Evolutionary conservation across 2,113 vertebrate genomes (phyloP), one percentile per base, ranked within the genome.

Genomic region (Oryzias curvinotus): DNA sequence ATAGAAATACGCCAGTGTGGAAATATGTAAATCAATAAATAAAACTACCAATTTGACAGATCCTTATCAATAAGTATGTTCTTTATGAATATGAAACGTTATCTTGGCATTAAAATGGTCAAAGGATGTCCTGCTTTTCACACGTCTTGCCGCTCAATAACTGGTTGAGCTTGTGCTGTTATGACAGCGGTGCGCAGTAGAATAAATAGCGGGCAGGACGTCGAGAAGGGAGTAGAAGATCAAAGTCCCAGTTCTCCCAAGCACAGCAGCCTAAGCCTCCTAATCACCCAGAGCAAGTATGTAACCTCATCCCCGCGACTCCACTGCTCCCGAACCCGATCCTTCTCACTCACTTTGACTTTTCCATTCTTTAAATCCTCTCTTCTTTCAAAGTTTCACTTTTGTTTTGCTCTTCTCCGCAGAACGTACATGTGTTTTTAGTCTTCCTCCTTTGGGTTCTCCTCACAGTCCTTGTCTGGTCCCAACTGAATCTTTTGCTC

Each of bases 291-390:
- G 65, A 46, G 75, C 73, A 85, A 81, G 80, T 75, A 26, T 85
- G 88, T 87, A 88, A 85, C 82, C 72, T 77, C 81, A 88, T 85
- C 81, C 83, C 51, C 71, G 63, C 68, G 64, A 87, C 88, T 88
- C 83, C 81, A 62, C 62, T 50, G 68, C 48, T 42, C 53, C 63
- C 67, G 14, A 44, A 52, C 54, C 71, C 25, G 43, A 25, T 51
- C 59, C 57, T 23, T 60, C 71, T 30, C 21, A 23, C 13, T 46
- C 64, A 53, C 57, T 66, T 59, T 14, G 18, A 26, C 69, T 57
- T 52, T 25, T 52, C 26, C 50, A 17, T 41, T 25, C 15, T 16
- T 5, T 13, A 30, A 17, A 50, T 51, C 46, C 42, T 28, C 14
- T 16, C 7, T 16, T 62, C 44, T 62, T 19, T 41, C 21, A 19